Evolutionary conservation across 2,888 invertebrate species (phyloP), one percentile per base, ranked within the genome.

Genomic region (Terebella lapidaria): DNA sequence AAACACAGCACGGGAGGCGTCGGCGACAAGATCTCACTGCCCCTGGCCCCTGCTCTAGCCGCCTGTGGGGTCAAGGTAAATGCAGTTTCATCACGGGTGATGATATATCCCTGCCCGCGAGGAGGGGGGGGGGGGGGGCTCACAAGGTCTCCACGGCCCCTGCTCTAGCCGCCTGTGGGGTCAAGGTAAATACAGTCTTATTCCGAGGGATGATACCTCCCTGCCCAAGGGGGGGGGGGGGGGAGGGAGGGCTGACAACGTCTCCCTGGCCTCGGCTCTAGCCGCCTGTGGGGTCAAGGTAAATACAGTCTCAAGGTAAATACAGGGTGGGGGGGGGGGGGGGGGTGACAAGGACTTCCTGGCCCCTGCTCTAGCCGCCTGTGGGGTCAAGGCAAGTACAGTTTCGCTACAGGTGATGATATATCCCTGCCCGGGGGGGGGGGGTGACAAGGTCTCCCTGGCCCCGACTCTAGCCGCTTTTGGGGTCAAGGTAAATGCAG

Each of bases 1-100:
- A 85, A 85, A 71, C 85, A 85, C 73, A 85, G 85, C 70, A 85
- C 85, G 3, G 85, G 85, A 1, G 85, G 85, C 1, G 84, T 85
- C 1, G 85, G 85, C 0, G 85, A 85, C 69, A 85, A 85, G 73
- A 80, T 82, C 65, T 84, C 84, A 46, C 74, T 85, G 3, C 72
- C 83, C 1, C 74, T 85, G 56, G 84, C 83, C 1, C 85, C 85
- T 1, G 84, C 84, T 1, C 71, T 85, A 55, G 84, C 84, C 1
- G 83, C 84, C 2, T 81, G 82, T 69, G 84, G 84, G 5, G 70
- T 84, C 49, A 83, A 82, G 74, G 81, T 77, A 67, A 57, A 56
- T 45, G 10, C 22, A 35, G 10, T 10, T 35, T 15, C n/a, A 10
- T 46, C 2, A 27, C 1, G n/a, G 25, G 18, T 1, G 20, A 26